These are phyloP conservation scores for Pammene aurita DNA, from an alignment of 2,888 invertebrate genomes.

Conservation along the genomic window DNA sequence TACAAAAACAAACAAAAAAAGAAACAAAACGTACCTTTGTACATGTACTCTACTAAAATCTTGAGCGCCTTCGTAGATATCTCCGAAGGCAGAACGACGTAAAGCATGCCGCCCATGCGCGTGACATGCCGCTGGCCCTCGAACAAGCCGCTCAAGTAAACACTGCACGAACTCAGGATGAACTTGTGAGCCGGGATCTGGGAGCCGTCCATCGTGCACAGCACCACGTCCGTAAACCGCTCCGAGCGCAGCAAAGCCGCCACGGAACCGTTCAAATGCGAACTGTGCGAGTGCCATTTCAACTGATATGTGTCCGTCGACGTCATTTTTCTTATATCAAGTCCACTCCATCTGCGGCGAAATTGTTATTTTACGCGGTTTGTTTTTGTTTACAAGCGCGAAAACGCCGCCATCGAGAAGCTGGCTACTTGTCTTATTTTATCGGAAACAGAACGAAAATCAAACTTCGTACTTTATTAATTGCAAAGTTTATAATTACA, in stretches of 20 bases:
- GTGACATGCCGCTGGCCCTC: constrained; percentile 76
- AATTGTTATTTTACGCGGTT: constrained; percentile 44
- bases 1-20: too few relatives aligned
- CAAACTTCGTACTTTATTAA: constrained; percentile 3
- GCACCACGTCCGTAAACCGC: constrained; percentile 91
- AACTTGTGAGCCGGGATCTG: constrained; percentile 94
- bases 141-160: constrained; percentile 74
- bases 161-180: constrained; percentile 91
- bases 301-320: constrained; percentile 92
- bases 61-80: constrained; percentile 91
- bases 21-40: constrained; percentile 80
- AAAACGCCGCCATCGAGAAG: constrained; percentile 37
- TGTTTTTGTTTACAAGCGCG: constrained; percentile 39
- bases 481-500: not conserved
- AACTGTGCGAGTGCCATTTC: constrained; percentile 94
- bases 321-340: constrained; percentile 63
- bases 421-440: constrained; percentile 21
- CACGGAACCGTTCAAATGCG: constrained; percentile 91
- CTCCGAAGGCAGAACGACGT: constrained; percentile 91
- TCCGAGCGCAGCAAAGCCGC: constrained; percentile 90
- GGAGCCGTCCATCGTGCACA: constrained; percentile 90
- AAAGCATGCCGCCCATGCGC: constrained; percentile 81
- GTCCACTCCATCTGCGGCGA: constrained; percentile 49
- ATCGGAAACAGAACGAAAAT: constrained; percentile 25
- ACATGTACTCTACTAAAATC: constrained; percentile 93